A percentile compares a stretch with the other conserved stretches of the same genome.
These are phyloP conservation scores for Drosophila quadrilineata DNA, from an alignment of 1,140 invertebrate genomes.

Conservation along the genomic window DNA sequence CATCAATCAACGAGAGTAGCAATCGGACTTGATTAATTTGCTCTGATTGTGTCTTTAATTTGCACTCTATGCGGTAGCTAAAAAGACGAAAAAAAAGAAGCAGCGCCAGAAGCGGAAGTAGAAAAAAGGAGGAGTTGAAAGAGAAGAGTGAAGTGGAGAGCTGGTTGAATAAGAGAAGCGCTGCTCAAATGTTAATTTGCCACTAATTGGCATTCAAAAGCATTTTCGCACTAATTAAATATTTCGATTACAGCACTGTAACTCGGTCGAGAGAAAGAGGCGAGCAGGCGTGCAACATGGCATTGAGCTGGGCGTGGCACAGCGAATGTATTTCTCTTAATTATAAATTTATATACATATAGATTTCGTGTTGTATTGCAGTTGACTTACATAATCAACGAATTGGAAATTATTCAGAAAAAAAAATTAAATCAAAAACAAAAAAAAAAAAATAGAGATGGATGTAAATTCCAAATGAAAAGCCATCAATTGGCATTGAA, in stretches of 20 bases:
- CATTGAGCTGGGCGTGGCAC: constrained; percentile 6
- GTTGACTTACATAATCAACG: constrained; percentile 50
- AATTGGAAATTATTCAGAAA: constrained; percentile 70
- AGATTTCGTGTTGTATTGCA: constrained; percentile 30
- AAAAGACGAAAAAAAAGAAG: constrained; percentile 16
- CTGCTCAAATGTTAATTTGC: constrained; percentile 72
- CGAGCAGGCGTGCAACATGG: not conserved
- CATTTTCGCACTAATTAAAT: constrained; percentile 79
- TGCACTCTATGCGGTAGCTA: constrained; percentile 44
- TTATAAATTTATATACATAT: constrained; percentile 39
- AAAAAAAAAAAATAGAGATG: not conserved
- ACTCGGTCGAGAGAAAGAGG: not conserved
- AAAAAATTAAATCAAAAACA: constrained; percentile 4
- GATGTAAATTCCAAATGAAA: no score
- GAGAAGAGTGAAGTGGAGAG: constrained; percentile 1
- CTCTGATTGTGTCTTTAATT: constrained; percentile 78
- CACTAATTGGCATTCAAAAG: constrained; percentile 79
- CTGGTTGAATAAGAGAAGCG: constrained; percentile 23
- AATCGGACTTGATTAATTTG: constrained; percentile 75
- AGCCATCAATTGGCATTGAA: constrained; percentile 44
- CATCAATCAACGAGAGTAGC: constrained; percentile 62
- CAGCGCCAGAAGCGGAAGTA: not conserved
- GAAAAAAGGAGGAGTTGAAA: constrained; percentile 3
- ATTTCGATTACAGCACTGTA: constrained; percentile 73
- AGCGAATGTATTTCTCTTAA: constrained; percentile 64